These are phyloP conservation scores for Mycalesis mineus DNA, from an alignment of 2,888 invertebrate species.

Conservation along the genomic window DNA sequence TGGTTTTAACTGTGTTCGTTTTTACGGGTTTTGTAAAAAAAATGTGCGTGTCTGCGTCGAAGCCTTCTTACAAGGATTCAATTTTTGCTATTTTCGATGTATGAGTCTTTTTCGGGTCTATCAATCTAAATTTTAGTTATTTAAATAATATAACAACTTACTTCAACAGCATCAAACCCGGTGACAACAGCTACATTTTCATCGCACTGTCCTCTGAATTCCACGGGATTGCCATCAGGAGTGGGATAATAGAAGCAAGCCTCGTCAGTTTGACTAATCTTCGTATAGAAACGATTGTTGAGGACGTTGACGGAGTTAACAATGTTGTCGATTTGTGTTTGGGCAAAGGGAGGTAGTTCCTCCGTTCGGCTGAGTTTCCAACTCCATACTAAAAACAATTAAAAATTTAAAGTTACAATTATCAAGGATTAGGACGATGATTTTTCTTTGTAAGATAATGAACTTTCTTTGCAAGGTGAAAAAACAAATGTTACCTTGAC, in stretches of 20 bases:
- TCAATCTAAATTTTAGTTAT: no score
- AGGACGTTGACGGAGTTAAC: neutral
- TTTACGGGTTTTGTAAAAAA: no score
- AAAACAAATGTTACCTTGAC: conserved; percentile 44
- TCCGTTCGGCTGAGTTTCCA: conserved; percentile 5
- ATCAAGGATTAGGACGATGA: no score
- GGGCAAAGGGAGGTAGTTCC: neutral
- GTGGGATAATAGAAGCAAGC: conserved; percentile 6
- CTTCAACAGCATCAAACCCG: neutral
- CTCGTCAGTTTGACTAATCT: neutral
- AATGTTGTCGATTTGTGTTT: neutral
- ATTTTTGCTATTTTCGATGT: no score
- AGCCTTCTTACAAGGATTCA: no score
- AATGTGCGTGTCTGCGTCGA: no score
- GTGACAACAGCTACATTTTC: neutral
- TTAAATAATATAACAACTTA: neutral
- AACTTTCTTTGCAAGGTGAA: no score
- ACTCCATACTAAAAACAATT: neutral
- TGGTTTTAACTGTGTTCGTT: no score
- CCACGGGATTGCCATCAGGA: conserved; percentile 7
- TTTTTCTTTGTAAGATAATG: no score
- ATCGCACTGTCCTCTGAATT: conserved; percentile 8
- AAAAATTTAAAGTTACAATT: no score
- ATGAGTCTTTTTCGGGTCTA: no score
- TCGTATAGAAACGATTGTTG: neutral